Evolutionary conservation across 2,113 vertebrate genomes (phyloP).

Genomic region (Hymenochirus boettgeri): DNA sequence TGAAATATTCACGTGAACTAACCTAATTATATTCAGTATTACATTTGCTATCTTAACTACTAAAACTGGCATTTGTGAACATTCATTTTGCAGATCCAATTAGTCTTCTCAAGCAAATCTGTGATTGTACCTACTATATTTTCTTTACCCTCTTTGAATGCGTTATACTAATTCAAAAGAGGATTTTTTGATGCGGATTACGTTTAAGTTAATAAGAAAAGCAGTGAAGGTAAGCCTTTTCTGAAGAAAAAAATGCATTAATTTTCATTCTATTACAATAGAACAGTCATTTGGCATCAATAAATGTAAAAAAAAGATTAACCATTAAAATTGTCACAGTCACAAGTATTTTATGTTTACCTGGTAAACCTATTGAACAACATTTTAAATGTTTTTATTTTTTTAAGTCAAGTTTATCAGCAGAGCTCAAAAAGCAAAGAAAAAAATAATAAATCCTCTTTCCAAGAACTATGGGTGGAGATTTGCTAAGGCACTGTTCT

Average conservation of each 20-base stretch:
- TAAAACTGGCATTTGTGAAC: slow-evolving; percentile 41
- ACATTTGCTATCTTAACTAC: slow-evolving; percentile 37
- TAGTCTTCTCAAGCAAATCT: slow-evolving; percentile 30
- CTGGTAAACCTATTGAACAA: slow-evolving; percentile 8
- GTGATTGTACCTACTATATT: neutral
- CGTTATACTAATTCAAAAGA: slow-evolving; percentile 36
- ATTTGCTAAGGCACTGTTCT: too few relatives aligned
- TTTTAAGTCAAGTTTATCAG: neutral
- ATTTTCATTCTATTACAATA: slow-evolving; percentile 47
- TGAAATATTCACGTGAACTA: slow-evolving; percentile 17
- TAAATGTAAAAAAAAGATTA: slow-evolving; percentile 45
- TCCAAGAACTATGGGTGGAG: too few relatives aligned
- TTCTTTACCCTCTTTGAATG: slow-evolving; percentile 20
- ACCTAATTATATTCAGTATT: slow-evolving; percentile 33
- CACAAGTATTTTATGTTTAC: slow-evolving; percentile 22
- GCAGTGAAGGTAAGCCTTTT: slow-evolving; percentile 34
- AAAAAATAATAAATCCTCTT: too few relatives aligned
- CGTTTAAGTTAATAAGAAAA: slow-evolving; percentile 48
- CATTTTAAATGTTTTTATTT: slow-evolving; percentile 30
- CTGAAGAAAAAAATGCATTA: slow-evolving; percentile 12
- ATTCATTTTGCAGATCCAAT: slow-evolving; percentile 45
- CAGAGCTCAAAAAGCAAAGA: too few relatives aligned
- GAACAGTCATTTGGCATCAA: slow-evolving; percentile 34
- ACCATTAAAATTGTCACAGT: slow-evolving; percentile 32
- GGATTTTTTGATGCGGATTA: slow-evolving; percentile 39